Percentiles rank a stretch among this genome's conserved stretches.
phyloP scores from a whole-genome alignment of 2,113 vertebrate species.

The Caloenas nicobarica region DNA sequence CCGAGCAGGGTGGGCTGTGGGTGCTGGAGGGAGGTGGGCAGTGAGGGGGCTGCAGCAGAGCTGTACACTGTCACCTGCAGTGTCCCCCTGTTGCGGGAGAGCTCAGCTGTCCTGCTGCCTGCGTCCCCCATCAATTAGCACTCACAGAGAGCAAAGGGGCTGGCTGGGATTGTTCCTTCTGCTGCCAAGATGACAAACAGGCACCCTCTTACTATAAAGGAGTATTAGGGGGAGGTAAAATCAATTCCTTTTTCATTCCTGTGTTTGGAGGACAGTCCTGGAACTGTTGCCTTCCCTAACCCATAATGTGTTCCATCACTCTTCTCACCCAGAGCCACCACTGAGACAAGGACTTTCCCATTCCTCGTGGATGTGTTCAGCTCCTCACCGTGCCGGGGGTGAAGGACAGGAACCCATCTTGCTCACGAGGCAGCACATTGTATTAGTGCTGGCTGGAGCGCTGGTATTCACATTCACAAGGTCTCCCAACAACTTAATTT shows the following conservation, averaged over 20 bases:
- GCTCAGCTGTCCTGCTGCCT: no score
- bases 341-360: not conserved
- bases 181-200: not conserved
- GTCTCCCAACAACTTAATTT: not conserved
- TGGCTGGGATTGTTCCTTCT: not conserved
- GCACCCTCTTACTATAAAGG: not conserved
- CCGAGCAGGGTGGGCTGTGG: not conserved
- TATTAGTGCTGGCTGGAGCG: not conserved
- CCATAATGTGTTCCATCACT: accelerated
- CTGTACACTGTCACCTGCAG: accelerated
- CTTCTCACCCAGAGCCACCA: not conserved
- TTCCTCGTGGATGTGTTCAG: not conserved
- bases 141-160: no score
- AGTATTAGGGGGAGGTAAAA: not conserved
- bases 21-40: not conserved
- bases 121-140: no score
- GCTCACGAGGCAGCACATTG: not conserved
- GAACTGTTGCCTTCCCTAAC: not conserved
- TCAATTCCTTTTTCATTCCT: not conserved
- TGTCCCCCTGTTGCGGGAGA: no score
- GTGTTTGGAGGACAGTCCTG: not conserved
- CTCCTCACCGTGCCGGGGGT: not conserved
- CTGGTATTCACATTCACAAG: not conserved
- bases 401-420: not conserved
- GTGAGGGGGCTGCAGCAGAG: not conserved